Evolutionary conservation across 2,888 invertebrate species (phyloP).

Genomic region (Masnerella sp.): DNA sequence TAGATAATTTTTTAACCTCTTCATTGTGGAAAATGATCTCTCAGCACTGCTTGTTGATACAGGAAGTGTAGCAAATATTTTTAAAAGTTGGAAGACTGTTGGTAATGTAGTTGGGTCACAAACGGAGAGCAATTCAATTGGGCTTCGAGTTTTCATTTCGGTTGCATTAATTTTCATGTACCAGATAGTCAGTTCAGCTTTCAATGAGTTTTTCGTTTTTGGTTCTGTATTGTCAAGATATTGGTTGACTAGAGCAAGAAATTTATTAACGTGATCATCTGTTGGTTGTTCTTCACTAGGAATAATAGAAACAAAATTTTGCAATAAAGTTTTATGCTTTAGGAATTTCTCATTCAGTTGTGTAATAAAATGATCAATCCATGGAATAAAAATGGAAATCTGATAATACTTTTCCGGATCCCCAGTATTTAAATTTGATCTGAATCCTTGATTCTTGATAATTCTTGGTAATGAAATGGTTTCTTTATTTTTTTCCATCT

Average conservation of each 20-base stretch:
- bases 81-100: background rate
- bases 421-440: conserved; percentile 9
- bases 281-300: background rate
- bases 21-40: conserved; percentile 20
- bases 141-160: background rate
- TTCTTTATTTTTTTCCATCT: too few relatives aligned
- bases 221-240: too few relatives aligned
- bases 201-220: background rate
- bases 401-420: conserved; percentile 2
- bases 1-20: conserved; percentile 6
- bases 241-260: background rate
- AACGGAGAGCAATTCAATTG: background rate
- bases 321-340: background rate
- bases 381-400: conserved; percentile 7
- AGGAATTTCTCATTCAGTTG: background rate
- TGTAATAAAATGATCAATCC: conserved; percentile 19
- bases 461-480: background rate
- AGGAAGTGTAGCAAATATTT: conserved; percentile 7
- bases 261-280: background rate
- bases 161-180: conserved; percentile 1
- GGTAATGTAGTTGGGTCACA: background rate
- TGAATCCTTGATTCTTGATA: background rate
- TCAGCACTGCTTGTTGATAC: conserved; percentile 14
- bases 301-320: too few relatives aligned
- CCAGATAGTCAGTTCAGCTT: conserved; percentile 2